Evolutionary conservation across 2,113 vertebrate genomes (phyloP), one percentile per base, ranked within the genome.

Genomic region (Chlamydotis undulata): DNA sequence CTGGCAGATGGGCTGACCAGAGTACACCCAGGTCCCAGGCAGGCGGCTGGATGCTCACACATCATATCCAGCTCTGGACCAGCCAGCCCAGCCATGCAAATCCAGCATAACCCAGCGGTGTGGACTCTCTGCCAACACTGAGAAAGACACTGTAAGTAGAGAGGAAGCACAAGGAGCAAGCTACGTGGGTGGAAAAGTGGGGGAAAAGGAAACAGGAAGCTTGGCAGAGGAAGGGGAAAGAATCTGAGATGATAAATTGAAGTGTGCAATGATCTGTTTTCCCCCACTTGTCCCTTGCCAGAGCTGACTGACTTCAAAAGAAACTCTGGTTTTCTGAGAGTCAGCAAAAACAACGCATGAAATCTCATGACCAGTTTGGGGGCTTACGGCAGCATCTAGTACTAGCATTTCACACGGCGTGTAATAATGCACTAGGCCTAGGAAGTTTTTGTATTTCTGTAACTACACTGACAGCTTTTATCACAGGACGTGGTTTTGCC

Each of bases 101-200:
- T 31, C 23, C 4, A 12, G 80, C 26, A 59, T 50, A 53, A 49
- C 10, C 61, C 67, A 65, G 33, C 0, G 0, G 11, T 6, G 5
- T 4, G 24, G 49, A 31, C 57, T 50, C 22, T 33, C 22, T 33
- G 49, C 7, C 6, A 12, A 19, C 29, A 56, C 15, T 29, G 22
- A 33, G 63, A 19, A 45, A 0, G 19, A 33, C 24, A 65, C 6
- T 7, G 0, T 9, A 65, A 57, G 59, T 3, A 56, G 33, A 1
- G 25, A 68, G 13, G 14, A 64, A 70, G 47, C 19, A 45, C 13
- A 45, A 25, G 4, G 21, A 77, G 13, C 1, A 10, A 83, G 59
- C n/a, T 33, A 7, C 4, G 21, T 6, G 11, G 9, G 26, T 26
- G 21, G 52, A 47, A 23, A 92, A 39, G 14, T 7, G 11, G 22